Evolutionary conservation across 1,140 invertebrate species (phyloP).

Genomic region (Phymorhynchus buccinoides): DNA sequence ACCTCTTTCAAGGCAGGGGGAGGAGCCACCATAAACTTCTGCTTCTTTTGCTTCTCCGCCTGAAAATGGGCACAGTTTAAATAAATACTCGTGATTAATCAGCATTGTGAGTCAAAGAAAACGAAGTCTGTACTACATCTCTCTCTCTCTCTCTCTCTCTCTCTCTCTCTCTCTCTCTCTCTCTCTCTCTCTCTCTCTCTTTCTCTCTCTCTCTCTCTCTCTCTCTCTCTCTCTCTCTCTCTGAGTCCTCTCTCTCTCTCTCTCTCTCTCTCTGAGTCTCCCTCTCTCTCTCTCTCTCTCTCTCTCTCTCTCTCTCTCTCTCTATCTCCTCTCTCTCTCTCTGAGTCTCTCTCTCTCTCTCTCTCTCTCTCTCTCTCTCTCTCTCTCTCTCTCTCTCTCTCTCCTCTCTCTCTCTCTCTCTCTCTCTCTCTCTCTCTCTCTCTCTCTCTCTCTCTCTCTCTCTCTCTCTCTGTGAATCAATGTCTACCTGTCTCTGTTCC

Average conservation of each 20-base stretch:
- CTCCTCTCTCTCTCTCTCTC: neutral
- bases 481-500: too few species aligned
- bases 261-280: too few species aligned
- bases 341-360: too few species aligned
- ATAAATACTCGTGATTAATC: neutral
- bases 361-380: neutral
- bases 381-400: neutral
- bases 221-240: too few species aligned
- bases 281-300: too few species aligned
- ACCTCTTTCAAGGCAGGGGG: neutral
- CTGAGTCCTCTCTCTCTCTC: too few species aligned
- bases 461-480: too few species aligned
- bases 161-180: neutral
- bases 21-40: conserved; percentile 44
- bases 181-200: neutral
- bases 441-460: too few species aligned
- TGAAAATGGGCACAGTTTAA: neutral
- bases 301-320: too few species aligned
- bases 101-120: neutral
- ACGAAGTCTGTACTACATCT: neutral
- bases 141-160: neutral
- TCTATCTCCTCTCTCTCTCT: too few species aligned
- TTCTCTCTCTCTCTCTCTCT: neutral
- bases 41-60: conserved; percentile 41
- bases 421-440: neutral